Base-by-base conservation (phyloP, 2,888 invertebrate genomes). In the Synanthedon andrenaeformis region DNA sequence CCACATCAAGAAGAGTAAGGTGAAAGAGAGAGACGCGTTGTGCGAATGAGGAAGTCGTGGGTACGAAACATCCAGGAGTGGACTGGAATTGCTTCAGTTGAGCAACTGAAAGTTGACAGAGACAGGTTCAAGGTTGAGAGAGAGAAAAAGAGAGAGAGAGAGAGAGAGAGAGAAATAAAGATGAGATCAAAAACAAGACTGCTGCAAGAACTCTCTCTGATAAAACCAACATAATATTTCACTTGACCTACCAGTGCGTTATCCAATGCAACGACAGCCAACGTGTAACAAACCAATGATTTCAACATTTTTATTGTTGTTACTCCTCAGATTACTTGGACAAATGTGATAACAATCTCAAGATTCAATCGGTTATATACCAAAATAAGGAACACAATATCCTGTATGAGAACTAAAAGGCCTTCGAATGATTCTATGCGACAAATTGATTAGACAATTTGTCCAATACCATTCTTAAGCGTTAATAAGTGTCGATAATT, bases 321-420 rank as follows among this genome's bases (percentile, higher is more conserved):
- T 19, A 49, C 53, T 41, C 11, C 13, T 53, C 50, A 50, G 23
- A 19, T 52, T 51, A 35, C 14, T 35, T 41, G 42, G 28, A 42
- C 17, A 5, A 51, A n/a, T 42, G 11, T 54, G 54, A 42, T 54
- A 51, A 19, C 14, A 11, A 51, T 41, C 28, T 51, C 17, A 19
- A 49, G 51, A 17, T 41, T 14, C 51, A 11, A 19, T 10, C 41
- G 14, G 51, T 54, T 54, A 52, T 54, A 54, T 54, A 54, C 42
- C 12, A 63, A 59, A 64, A 58, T 58, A 64, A 55, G 51, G 51
- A 57, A 51, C 54, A 28, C 55, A 57, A 65, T 62, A 62, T 66
- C 65, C 65, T 66, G 66, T 51, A 51, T 53, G 51, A 51, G 52
- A 49, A 51, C 52, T 17, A 17, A 49, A 19, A 55, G 54, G 42